A percentile compares a stretch with the other conserved stretches of the same genome.
Conservation (phyloP, 2,888 invertebrate species). For the Masnerella sp. region DNA sequence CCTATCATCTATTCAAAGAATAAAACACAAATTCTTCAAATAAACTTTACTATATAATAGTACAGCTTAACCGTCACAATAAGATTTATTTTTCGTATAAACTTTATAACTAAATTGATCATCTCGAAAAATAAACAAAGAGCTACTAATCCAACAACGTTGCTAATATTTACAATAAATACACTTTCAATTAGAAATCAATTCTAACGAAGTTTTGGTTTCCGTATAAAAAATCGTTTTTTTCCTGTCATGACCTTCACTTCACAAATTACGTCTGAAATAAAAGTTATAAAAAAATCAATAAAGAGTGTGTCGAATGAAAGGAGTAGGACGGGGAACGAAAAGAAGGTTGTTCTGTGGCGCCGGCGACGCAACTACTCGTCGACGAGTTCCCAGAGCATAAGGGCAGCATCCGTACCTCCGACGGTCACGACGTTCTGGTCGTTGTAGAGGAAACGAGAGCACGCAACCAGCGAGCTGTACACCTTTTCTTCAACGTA, state of each 20-base stretch:
- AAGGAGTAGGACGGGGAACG: constrained; percentile 6
- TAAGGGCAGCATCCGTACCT: constrained; percentile 91
- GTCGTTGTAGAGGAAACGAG: constrained; percentile 91
- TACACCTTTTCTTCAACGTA: constrained; percentile 93
- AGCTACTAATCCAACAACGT: not conserved
- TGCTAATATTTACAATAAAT: constrained; percentile 3
- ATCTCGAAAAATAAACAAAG: not conserved
- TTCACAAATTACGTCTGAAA: constrained; percentile 28
- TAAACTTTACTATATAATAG: too few relatives aligned
- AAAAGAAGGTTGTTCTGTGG: constrained; percentile 18
- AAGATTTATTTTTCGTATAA: too few relatives aligned
- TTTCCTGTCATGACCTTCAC: constrained; percentile 39
- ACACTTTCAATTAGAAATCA: not conserved
- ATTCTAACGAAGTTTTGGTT: not conserved
- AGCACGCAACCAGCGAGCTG: constrained; percentile 88
- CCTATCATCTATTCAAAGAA: too few relatives aligned
- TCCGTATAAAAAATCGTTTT: constrained; percentile 1
- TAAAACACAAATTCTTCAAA: too few relatives aligned
- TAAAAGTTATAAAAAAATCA: constrained; percentile 35
- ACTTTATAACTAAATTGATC: too few relatives aligned
- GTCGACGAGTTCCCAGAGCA: constrained; percentile 93
- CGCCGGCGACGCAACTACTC: constrained; percentile 79
- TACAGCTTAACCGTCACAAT: too few relatives aligned
- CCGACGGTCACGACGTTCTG: constrained; percentile 91
- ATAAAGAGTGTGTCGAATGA: constrained; percentile 19